phyloP scores from a whole-genome alignment of 2,888 invertebrate genomes.

The Philereme vetulata region DNA sequence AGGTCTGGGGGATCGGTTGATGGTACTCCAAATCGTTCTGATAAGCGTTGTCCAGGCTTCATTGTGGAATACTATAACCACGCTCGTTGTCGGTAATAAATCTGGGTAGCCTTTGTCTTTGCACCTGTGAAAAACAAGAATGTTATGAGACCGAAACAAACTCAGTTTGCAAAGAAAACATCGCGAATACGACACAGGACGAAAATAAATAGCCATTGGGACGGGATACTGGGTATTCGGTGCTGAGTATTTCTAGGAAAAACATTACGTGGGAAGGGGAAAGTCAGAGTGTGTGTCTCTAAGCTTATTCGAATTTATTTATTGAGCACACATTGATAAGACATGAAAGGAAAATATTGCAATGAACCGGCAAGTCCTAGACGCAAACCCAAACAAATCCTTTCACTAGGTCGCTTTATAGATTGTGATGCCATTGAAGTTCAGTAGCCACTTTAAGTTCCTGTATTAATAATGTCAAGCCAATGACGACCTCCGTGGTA shows the following conservation, averaged over 20 bases:
- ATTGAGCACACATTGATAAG: slow-evolving; percentile 4
- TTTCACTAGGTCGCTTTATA: too few relatives aligned
- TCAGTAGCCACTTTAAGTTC: too few relatives aligned
- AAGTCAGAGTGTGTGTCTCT: slow-evolving; percentile 15
- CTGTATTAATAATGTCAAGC: too few relatives aligned
- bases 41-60: slow-evolving; percentile 99
- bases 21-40: slow-evolving; percentile 98
- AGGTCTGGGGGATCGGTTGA: slow-evolving; percentile 95
- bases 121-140: slow-evolving; percentile 83
- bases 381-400: not conserved
- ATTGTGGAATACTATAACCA: slow-evolving; percentile 99
- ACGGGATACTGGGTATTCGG: too few relatives aligned
- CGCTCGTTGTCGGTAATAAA: slow-evolving; percentile 95
- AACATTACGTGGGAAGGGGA: not conserved
- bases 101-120: slow-evolving; percentile 90
- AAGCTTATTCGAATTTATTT: slow-evolving; percentile 14
- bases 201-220: too few relatives aligned
- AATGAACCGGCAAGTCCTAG: slow-evolving; percentile 1
- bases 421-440: too few relatives aligned
- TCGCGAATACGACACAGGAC: too few relatives aligned
- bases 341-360: slow-evolving; percentile 7
- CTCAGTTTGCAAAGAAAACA: too few relatives aligned
- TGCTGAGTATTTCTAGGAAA: too few relatives aligned
- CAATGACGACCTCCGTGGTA: too few relatives aligned
- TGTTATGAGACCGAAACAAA: too few relatives aligned